Evolutionary conservation across 2,797 vertebrate species (phyloP).

Genomic region (Iguana delicatissima): DNA sequence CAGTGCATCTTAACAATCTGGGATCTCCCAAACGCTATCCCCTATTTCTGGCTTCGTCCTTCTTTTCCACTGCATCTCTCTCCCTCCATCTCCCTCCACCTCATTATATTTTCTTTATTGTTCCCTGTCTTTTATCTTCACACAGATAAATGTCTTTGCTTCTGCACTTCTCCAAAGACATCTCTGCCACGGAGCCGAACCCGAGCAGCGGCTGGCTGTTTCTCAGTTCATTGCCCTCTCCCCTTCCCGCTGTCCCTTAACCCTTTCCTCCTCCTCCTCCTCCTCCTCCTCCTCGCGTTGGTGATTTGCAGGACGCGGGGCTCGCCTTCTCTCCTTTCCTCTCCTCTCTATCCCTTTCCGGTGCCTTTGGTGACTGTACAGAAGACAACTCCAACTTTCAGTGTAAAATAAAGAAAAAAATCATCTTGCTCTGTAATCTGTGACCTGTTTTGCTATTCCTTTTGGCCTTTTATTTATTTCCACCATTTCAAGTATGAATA

Average conservation of each 20-base stretch:
- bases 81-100: slow-evolving; percentile 61
- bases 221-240: slow-evolving; percentile 76
- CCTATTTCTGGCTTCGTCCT: not conserved
- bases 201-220: slow-evolving; percentile 79
- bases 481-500: slow-evolving; percentile 74
- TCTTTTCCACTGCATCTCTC: not conserved
- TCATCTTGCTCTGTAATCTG: slow-evolving; percentile 78
- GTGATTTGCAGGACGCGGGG: slow-evolving; percentile 71
- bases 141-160: slow-evolving; percentile 96
- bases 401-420: slow-evolving; percentile 93
- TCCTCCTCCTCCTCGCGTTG: slow-evolving; percentile 69
- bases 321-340: slow-evolving; percentile 74
- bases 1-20: too few relatives aligned
- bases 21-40: not conserved
- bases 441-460: slow-evolving; percentile 77
- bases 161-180: slow-evolving; percentile 86
- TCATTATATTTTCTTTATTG: slow-evolving; percentile 75
- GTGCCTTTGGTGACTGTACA: slow-evolving; percentile 86
- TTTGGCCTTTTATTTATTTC: slow-evolving; percentile 79
- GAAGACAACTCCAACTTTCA: slow-evolving; percentile 83
- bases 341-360: slow-evolving; percentile 75
- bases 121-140: slow-evolving; percentile 78
- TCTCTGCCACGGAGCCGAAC: slow-evolving; percentile 85
- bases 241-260: slow-evolving; percentile 71
- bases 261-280: slow-evolving; percentile 69